Conservation (phyloP, 2,797 vertebrate genomes). For the Alcedo quadribrachys region DNA sequence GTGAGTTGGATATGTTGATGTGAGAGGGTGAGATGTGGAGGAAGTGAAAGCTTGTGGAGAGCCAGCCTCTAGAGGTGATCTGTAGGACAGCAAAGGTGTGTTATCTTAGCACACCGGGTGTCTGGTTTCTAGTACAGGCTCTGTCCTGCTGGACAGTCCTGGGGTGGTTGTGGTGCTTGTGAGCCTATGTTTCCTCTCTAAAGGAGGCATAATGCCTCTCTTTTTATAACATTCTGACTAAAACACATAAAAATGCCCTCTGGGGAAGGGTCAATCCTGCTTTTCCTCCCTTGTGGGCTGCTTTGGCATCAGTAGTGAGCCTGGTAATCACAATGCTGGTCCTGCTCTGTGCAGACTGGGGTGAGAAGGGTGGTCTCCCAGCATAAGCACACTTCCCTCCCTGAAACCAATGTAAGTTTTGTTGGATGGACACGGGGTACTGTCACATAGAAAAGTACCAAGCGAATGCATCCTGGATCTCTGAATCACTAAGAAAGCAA, state of each 20-base stretch:
- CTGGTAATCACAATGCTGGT: background rate
- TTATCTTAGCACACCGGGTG: background rate
- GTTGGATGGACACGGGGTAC: background rate
- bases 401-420: background rate
- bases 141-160: background rate
- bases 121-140: background rate
- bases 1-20: background rate
- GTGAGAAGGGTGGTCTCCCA: background rate
- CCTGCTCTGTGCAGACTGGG: background rate
- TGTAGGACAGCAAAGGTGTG: background rate
- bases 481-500: conserved; percentile 39
- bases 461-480: conserved; percentile 7
- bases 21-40: background rate
- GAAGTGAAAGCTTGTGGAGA: background rate
- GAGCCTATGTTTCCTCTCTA: background rate
- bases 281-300: background rate
- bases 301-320: background rate
- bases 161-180: background rate
- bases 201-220: background rate
- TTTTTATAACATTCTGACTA: background rate
- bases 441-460: background rate
- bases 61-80: background rate
- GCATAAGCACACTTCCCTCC: background rate
- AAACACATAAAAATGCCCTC: background rate
- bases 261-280: background rate